A percentile compares a stretch with the other conserved stretches of the same genome.
phyloP scores from a whole-genome alignment of 2,888 invertebrate species.

The Unio pictorum region DNA sequence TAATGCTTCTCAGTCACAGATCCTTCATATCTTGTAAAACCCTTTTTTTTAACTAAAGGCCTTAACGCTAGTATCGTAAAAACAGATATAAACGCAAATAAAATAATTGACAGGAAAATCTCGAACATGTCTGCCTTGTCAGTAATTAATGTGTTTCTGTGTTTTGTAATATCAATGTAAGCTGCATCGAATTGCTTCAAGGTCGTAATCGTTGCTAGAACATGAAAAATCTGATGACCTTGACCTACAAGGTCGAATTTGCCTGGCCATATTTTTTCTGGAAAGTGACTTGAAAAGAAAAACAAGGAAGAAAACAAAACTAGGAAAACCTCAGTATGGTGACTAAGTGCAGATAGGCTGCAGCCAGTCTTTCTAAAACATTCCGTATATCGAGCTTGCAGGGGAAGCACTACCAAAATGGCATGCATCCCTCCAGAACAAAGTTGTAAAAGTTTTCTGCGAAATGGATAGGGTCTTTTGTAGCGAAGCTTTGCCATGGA shows the following conservation, averaged over 20 bases:
- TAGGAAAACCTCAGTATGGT: slow-evolving; percentile 34
- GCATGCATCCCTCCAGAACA: slow-evolving; percentile 30
- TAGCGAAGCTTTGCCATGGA: slow-evolving; percentile 44
- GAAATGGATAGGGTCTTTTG: slow-evolving; percentile 38
- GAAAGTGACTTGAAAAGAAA: slow-evolving; percentile 51
- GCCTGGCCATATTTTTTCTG: slow-evolving; percentile 45
- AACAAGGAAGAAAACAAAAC: slow-evolving; percentile 35
- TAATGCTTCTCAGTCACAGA: too few species aligned
- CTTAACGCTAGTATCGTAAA: not conserved
- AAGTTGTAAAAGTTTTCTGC: slow-evolving; percentile 44
- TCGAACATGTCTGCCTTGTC: not conserved
- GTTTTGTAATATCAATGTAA: slow-evolving; percentile 14
- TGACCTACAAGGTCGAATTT: slow-evolving; percentile 49
- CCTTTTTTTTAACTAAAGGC: slow-evolving; percentile 2
- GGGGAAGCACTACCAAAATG: slow-evolving; percentile 24
- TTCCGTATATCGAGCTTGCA: slow-evolving; percentile 28
- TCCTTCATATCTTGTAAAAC: not conserved
- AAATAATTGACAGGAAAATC: slow-evolving; percentile 3
- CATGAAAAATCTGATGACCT: slow-evolving; percentile 59
- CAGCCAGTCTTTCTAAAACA: slow-evolving; percentile 31
- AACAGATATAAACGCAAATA: slow-evolving; percentile 3
- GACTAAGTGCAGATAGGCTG: slow-evolving; percentile 32
- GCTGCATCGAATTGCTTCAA: slow-evolving; percentile 28
- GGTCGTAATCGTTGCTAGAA: slow-evolving; percentile 20
- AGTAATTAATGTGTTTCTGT: not conserved